Conservation (phyloP, 2,113 vertebrate species). For the Chlorodrepanis virens region DNA sequence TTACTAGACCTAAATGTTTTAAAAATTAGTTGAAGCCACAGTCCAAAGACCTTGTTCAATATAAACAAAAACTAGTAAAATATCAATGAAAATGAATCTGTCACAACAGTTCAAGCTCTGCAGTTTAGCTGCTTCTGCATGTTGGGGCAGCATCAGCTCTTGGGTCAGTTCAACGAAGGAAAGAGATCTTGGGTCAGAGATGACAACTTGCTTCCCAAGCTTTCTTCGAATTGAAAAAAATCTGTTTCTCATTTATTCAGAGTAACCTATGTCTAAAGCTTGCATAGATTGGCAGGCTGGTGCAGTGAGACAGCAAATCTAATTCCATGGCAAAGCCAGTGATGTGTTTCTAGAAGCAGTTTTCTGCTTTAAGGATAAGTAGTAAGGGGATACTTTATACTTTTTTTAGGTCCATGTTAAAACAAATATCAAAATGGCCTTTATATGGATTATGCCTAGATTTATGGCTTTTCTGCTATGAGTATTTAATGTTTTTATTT, state of each 20-base stretch:
- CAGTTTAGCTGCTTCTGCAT: neutral
- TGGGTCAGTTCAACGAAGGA: neutral
- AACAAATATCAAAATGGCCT: neutral
- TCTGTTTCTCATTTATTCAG: neutral
- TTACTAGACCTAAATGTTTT: neutral
- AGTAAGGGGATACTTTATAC: neutral
- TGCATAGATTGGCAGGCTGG: neutral
- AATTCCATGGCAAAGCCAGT: neutral
- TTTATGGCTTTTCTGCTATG: neutral
- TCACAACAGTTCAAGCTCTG: neutral
- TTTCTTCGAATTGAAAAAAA: neutral
- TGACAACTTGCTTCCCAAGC: neutral
- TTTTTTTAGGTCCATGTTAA: neutral
- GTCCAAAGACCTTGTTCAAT: neutral
- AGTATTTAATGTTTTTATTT: slow-evolving; percentile 5
- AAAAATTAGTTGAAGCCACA: neutral
- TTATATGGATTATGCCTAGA: neutral
- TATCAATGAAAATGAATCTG: neutral
- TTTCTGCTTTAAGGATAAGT: neutral
- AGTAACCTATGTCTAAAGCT: neutral
- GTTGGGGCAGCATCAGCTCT: neutral
- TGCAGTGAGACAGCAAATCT: neutral
- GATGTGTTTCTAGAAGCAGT: neutral
- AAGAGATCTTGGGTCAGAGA: neutral
- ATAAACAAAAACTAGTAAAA: neutral